Evolutionary conservation across 2,113 vertebrate species (phyloP).

Genomic region (Dunckerocampus dactyliophorus): DNA sequence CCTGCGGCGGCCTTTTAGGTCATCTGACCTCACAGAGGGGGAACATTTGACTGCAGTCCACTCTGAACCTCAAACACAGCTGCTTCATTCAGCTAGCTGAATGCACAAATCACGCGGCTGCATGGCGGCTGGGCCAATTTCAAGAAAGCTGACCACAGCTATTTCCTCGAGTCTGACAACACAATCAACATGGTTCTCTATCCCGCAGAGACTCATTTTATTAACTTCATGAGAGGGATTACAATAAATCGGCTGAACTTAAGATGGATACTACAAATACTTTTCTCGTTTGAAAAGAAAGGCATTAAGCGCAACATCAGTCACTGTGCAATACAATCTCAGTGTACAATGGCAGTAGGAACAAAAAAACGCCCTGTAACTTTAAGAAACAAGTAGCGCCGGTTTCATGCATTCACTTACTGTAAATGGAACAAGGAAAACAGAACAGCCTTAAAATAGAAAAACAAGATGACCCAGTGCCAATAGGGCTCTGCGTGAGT

Average conservation of each 20-base stretch:
- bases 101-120: constrained; percentile 32
- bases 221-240: not conserved
- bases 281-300: too few relatives aligned
- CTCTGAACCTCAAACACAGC: constrained; percentile 31
- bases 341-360: not conserved
- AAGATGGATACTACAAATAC: not conserved
- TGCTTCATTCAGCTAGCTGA: constrained; percentile 41
- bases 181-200: constrained; percentile 5
- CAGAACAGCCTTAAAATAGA: constrained; percentile 46
- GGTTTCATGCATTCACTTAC: constrained; percentile 11
- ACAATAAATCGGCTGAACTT: not conserved
- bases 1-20: constrained; percentile 35
- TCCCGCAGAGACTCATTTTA: not conserved
- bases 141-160: constrained; percentile 38
- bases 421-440: constrained; percentile 21
- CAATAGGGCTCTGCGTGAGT: constrained; percentile 32
- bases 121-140: constrained; percentile 43
- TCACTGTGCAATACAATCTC: not conserved
- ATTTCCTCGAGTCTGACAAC: constrained; percentile 39
- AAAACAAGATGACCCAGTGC: constrained; percentile 36
- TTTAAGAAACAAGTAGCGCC: constrained; percentile 4
- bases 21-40: constrained; percentile 17
- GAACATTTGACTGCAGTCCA: constrained; percentile 46
- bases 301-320: too few relatives aligned
- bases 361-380: constrained; percentile 13